These are phyloP conservation scores for Cotesia chilonis DNA, from an alignment of 1,140 invertebrate species.

Conservation along the genomic window DNA sequence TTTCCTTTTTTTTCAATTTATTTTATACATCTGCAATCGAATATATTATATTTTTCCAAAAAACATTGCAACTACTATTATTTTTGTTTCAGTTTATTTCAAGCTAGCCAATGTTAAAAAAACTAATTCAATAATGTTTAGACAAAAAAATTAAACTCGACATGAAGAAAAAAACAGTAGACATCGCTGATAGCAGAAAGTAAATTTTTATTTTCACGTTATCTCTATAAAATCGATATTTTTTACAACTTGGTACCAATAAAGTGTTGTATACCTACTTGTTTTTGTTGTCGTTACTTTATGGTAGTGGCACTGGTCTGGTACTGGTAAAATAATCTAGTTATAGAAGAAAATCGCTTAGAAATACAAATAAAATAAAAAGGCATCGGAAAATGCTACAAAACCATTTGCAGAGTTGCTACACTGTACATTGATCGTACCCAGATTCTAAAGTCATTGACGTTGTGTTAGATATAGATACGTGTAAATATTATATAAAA, in stretches of 20 bases:
- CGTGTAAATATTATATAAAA: too few species aligned
- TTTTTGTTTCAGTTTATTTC: too few species aligned
- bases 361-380: not conserved
- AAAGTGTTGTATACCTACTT: slow-evolving; percentile 1
- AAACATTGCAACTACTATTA: too few species aligned
- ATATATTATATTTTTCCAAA: too few species aligned
- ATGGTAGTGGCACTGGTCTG: too few species aligned
- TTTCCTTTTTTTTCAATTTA: too few species aligned
- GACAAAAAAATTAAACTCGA: too few species aligned
- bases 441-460: not conserved
- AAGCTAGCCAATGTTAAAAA: too few species aligned
- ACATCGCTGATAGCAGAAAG: slow-evolving; percentile 11
- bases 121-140: too few species aligned
- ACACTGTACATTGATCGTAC: not conserved
- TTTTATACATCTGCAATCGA: too few species aligned
- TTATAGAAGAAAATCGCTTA: slow-evolving; percentile 7
- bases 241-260: not conserved
- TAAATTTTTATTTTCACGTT: slow-evolving; percentile 6
- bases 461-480: too few species aligned
- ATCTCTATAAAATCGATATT: slow-evolving; percentile 1
- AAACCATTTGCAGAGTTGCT: not conserved
- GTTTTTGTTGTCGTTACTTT: too few species aligned
- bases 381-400: not conserved
- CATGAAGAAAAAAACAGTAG: not conserved
- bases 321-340: slow-evolving; percentile 5